A percentile compares a stretch with the other conserved stretches of the same genome.
Conservation (phyloP, 2,797 vertebrate genomes). For the Sciurus vulgaris region DNA sequence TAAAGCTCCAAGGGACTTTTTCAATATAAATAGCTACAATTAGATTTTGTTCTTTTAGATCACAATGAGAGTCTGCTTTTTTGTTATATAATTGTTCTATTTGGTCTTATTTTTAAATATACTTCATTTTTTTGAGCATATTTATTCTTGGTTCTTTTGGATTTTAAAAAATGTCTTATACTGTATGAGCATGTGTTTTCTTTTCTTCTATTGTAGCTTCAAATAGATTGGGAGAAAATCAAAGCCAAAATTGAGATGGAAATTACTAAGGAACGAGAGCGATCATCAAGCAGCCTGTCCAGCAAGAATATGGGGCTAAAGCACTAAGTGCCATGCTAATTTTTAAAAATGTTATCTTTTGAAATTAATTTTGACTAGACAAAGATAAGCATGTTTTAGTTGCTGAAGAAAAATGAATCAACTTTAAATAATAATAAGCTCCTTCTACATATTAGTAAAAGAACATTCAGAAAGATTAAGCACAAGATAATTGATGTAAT, state of each 20-base stretch:
- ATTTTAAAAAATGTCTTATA: conserved; percentile 14
- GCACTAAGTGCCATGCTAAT: conserved; percentile 80
- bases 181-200: conserved; percentile 11
- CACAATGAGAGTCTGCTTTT: not conserved
- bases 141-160: conserved; percentile 46
- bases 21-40: not conserved
- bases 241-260: conserved; percentile 98
- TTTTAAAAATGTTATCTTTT: conserved; percentile 11
- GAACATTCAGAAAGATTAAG: conserved; percentile 63
- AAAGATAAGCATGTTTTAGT: conserved; percentile 56
- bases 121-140: not conserved
- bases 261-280: conserved; percentile 94
- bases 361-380: conserved; percentile 27
- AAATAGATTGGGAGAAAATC: conserved; percentile 98
- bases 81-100: conserved; percentile 19
- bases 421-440: conserved; percentile 39
- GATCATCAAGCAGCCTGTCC: conserved; percentile 82
- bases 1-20: not conserved
- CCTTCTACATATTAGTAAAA: conserved; percentile 51
- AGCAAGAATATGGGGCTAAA: conserved; percentile 88
- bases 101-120: conserved; percentile 1
- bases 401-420: conserved; percentile 53
- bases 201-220: conserved; percentile 90
- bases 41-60: conserved; percentile 29
- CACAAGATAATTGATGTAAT: conserved; percentile 60